Evolutionary conservation across 2,797 vertebrate species (phyloP).

Genomic region (Columba guinea): DNA sequence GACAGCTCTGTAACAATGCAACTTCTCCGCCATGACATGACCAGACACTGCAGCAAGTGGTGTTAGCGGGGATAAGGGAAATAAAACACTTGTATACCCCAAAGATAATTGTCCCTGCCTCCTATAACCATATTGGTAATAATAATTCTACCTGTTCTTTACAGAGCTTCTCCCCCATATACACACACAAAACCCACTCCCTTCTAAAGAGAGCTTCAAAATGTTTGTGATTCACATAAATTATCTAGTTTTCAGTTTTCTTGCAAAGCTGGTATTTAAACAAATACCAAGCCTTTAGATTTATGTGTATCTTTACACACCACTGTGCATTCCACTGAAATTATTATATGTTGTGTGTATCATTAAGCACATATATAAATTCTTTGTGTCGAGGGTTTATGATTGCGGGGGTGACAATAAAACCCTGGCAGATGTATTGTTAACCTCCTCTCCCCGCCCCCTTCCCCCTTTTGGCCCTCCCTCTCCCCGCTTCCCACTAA

Average conservation of each 20-base stretch:
- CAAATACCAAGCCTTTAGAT: not conserved
- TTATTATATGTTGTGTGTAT: not conserved
- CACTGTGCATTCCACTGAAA: not conserved
- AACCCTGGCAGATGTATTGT: no score
- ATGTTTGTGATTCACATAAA: not conserved
- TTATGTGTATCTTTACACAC: not conserved
- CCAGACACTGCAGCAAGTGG: not conserved
- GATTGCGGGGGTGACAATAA: no score
- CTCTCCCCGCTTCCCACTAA: no score
- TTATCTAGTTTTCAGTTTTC: not conserved
- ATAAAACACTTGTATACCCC: not conserved
- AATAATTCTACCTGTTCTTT: not conserved
- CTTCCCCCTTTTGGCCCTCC: no score
- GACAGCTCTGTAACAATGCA: not conserved
- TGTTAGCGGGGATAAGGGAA: not conserved
- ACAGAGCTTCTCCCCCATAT: fast-evolving
- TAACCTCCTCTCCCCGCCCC: no score
- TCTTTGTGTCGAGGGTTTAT: not conserved
- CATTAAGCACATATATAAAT: not conserved
- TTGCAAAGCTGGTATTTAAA: not conserved
- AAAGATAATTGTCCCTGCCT: not conserved
- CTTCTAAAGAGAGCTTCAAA: not conserved
- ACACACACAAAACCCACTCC: not conserved
- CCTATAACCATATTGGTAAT: not conserved
- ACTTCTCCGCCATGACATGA: not conserved